phyloP scores from a whole-genome alignment of 1,140 invertebrate genomes.

The Temnothorax curvispinosus region DNA sequence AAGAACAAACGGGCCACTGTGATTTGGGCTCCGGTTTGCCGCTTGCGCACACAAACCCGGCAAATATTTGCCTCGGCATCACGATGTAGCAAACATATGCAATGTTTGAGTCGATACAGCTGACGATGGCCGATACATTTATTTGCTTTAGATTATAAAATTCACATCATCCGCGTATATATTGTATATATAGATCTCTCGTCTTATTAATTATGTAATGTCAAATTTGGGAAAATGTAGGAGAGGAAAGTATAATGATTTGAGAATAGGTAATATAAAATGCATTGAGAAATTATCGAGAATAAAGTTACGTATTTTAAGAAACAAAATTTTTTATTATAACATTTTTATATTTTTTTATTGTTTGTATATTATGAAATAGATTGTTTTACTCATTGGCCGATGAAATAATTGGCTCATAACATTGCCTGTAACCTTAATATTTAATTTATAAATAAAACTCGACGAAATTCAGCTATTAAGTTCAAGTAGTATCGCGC shows the following conservation, averaged over 20 bases:
- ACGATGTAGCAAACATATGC: neutral
- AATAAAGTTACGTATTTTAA: neutral
- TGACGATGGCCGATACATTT: neutral
- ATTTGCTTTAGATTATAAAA: neutral
- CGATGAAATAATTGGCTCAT: neutral
- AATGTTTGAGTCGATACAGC: neutral
- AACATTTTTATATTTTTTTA: neutral
- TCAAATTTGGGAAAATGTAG: neutral
- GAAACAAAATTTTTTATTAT: neutral
- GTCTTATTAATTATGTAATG: neutral
- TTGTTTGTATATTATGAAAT: neutral
- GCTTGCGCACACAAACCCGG: neutral
- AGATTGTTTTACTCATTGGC: neutral
- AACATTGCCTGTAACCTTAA: neutral
- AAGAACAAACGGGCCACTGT: constrained; percentile 37
- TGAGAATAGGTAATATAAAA: neutral
- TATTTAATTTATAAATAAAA: neutral
- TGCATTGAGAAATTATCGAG: neutral
- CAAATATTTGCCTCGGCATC: constrained; percentile 34
- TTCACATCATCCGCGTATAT: neutral
- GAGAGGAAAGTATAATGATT: neutral
- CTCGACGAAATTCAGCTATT: neutral
- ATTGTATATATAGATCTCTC: neutral
- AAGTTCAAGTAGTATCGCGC: neutral
- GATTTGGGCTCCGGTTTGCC: constrained; percentile 5